Conservation (phyloP, 2,888 invertebrate species). For the Lasioglossum leucozonium region DNA sequence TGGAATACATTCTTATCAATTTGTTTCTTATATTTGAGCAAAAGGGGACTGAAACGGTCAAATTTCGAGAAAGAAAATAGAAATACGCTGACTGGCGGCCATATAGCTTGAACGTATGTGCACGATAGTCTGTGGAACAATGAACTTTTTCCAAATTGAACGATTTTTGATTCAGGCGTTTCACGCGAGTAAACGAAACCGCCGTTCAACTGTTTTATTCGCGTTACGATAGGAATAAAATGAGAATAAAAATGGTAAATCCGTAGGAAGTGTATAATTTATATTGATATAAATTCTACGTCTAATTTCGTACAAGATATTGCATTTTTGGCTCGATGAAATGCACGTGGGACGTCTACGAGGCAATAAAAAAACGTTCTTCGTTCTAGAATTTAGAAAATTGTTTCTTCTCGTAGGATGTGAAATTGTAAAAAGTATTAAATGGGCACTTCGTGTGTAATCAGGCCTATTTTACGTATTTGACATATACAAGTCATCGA, state of each 20-base stretch:
- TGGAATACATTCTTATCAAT: slow-evolving; percentile 19
- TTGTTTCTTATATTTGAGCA: slow-evolving; percentile 31
- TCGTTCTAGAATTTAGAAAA: not conserved
- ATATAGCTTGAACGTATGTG: not conserved
- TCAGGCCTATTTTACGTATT: not conserved
- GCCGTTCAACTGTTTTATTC: not conserved
- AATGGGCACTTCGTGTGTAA: not conserved
- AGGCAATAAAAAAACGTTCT: not conserved
- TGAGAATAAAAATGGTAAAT: slow-evolving; percentile 36
- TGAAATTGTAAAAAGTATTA: slow-evolving; percentile 4
- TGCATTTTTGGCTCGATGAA: slow-evolving; percentile 49
- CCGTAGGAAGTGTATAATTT: slow-evolving; percentile 38
- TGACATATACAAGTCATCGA: slow-evolving; percentile 2
- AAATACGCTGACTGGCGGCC: not conserved
- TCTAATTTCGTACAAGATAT: slow-evolving; percentile 48
- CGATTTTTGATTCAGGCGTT: not conserved
- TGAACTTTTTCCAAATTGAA: not conserved
- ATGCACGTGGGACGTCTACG: slow-evolving; percentile 45
- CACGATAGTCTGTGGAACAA: slow-evolving; percentile 19
- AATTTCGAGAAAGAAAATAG: slow-evolving; percentile 10
- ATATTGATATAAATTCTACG: slow-evolving; percentile 50
- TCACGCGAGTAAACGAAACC: not conserved
- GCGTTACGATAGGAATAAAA: not conserved
- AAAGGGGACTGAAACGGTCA: slow-evolving; percentile 30
- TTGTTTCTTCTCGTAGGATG: not conserved